phyloP scores from a whole-genome alignment of 2,113 vertebrate genomes.

The Hemichromis elongatus region DNA sequence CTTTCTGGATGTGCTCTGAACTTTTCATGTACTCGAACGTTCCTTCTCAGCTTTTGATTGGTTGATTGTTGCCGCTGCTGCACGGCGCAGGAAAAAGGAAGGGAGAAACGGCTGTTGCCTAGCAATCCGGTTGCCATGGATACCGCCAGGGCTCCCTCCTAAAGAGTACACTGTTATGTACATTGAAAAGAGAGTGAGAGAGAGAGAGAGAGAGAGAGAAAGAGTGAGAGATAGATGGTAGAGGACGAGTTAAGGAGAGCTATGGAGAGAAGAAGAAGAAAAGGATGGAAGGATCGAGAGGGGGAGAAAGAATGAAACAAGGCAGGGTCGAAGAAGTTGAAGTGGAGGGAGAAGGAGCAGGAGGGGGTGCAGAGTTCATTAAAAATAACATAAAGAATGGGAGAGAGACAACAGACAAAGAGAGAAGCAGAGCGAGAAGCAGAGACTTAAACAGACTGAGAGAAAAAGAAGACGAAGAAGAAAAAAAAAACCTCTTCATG shows the following conservation, averaged over 20 bases:
- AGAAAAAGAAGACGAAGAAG: neutral
- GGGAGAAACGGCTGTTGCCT: slow-evolving; percentile 76
- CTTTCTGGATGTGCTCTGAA: slow-evolving; percentile 34
- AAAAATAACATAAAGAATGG: slow-evolving; percentile 62
- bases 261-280: neutral
- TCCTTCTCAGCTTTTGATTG: slow-evolving; percentile 45
- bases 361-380: slow-evolving; percentile 50
- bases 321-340: slow-evolving; percentile 37
- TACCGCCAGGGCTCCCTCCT: slow-evolving; percentile 75
- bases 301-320: neutral
- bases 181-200: slow-evolving; percentile 64
- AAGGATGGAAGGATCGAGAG: neutral
- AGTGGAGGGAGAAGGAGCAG: slow-evolving; percentile 23
- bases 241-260: neutral
- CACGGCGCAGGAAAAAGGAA: slow-evolving; percentile 54
- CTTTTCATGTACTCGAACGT: slow-evolving; percentile 44
- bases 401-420: slow-evolving; percentile 51
- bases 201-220: neutral
- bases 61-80: slow-evolving; percentile 53
- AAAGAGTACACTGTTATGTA: slow-evolving; percentile 78
- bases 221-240: neutral
- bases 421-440: slow-evolving; percentile 34
- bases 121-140: slow-evolving; percentile 82
- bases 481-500: slow-evolving; percentile 75
- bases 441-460: slow-evolving; percentile 30